A percentile compares a stretch with the other conserved stretches of the same genome.
Conservation (phyloP, 2,113 vertebrate species). For the Guaruba guarouba region DNA sequence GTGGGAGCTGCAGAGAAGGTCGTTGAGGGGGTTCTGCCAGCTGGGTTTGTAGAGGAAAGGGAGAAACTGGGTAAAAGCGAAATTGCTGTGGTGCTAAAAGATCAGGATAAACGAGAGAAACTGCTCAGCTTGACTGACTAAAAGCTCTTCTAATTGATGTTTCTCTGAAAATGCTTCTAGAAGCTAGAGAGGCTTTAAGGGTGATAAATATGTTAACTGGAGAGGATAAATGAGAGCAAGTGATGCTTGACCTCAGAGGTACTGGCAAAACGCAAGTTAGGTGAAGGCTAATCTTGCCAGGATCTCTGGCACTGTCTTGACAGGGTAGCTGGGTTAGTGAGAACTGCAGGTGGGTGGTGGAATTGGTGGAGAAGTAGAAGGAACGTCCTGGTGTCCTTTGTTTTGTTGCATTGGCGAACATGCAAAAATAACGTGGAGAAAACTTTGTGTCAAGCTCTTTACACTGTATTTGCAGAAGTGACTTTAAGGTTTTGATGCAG, state of each 20-base stretch:
- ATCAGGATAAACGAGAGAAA: not conserved
- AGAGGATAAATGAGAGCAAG: not conserved
- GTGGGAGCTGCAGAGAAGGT: not conserved
- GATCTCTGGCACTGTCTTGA: not conserved
- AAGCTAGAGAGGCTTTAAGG: not conserved
- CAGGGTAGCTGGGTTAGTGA: not conserved
- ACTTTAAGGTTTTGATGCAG: not conserved
- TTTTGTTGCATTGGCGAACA: not conserved
- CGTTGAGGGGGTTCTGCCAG: rapidly evolving
- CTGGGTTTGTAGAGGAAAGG: not conserved
- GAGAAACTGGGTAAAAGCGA: not conserved
- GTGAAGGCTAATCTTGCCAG: not conserved
- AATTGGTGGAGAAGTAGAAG: not conserved
- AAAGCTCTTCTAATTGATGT: not conserved
- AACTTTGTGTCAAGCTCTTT: not conserved
- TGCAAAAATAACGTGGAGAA: rapidly evolving
- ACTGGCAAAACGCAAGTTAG: not conserved
- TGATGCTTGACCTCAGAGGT: not conserved
- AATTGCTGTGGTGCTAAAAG: not conserved
- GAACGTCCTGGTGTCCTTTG: not conserved
- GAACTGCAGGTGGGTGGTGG: not conserved
- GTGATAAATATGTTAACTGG: not conserved
- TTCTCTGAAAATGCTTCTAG: not conserved
- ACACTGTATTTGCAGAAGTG: not conserved
- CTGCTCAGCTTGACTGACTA: not conserved